Evolutionary conservation across 2,888 invertebrate genomes (phyloP).

Genomic region (Malachius bipustulatus): DNA sequence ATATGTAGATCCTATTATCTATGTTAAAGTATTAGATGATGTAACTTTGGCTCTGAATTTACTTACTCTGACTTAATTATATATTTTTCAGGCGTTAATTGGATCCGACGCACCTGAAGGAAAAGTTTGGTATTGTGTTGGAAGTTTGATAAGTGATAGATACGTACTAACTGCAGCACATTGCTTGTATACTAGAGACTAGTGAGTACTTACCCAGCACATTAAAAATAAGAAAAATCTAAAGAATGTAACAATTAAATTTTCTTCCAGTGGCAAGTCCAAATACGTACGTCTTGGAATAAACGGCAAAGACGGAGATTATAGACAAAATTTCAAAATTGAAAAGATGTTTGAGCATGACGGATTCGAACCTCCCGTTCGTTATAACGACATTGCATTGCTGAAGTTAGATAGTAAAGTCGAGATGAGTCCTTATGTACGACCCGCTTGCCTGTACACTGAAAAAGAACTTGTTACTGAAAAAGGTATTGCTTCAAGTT

Average conservation of each 20-base stretch:
- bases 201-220: constrained; percentile 16
- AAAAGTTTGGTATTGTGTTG: constrained; percentile 49
- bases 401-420: constrained; percentile 32
- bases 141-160: constrained; percentile 47
- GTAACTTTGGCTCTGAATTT: too few species aligned
- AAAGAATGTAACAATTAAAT: background rate
- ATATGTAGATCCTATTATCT: constrained; percentile 7
- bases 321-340: constrained; percentile 28
- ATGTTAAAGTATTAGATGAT: too few species aligned
- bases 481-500: constrained; percentile 37
- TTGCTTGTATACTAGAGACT: constrained; percentile 34
- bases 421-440: constrained; percentile 31
- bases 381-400: constrained; percentile 42
- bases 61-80: too few species aligned
- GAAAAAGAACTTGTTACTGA: constrained; percentile 15
- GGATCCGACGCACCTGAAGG: constrained; percentile 21
- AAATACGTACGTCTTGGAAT: constrained; percentile 37
- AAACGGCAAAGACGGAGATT: constrained; percentile 34
- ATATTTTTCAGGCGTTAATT: constrained; percentile 24
- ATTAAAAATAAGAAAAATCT: constrained; percentile 10
- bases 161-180: constrained; percentile 58
- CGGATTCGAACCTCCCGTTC: constrained; percentile 29
- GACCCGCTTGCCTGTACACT: constrained; percentile 38
- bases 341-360: constrained; percentile 32
- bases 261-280: constrained; percentile 33